A percentile compares a stretch with the other conserved stretches of the same genome.
phyloP scores from a whole-genome alignment of 2,113 vertebrate genomes.

The Actenoides lindsayi region DNA sequence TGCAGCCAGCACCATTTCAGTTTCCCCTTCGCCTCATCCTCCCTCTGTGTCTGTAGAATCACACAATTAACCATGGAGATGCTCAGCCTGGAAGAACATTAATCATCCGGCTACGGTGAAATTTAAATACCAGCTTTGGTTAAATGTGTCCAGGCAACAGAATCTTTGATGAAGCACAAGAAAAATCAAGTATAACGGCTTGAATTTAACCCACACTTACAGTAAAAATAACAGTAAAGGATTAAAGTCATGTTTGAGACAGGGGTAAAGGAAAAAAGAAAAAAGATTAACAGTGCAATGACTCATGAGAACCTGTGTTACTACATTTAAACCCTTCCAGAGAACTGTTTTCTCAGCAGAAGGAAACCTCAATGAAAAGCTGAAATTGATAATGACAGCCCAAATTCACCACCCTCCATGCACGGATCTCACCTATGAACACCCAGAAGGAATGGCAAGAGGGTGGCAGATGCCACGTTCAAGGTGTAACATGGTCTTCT shows the following conservation, averaged over 20 bases:
- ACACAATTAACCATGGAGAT: slow-evolving; percentile 21
- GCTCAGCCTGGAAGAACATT: slow-evolving; percentile 23
- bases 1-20: neutral
- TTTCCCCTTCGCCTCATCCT: neutral
- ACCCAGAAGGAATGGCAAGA: neutral
- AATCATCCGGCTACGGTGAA: neutral
- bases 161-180: slow-evolving; percentile 9
- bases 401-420: neutral
- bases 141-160: slow-evolving; percentile 47
- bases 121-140: slow-evolving; percentile 38
- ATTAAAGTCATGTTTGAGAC: neutral
- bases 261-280: neutral
- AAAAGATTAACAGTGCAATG: neutral
- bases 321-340: neutral
- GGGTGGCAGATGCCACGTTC: neutral
- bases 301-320: neutral
- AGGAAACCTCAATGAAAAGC: slow-evolving; percentile 9
- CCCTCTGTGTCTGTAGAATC: neutral
- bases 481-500: neutral
- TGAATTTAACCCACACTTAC: slow-evolving; percentile 29
- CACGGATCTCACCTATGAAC: neutral
- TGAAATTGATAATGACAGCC: neutral
- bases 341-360: neutral
- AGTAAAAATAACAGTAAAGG: neutral
- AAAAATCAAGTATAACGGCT: neutral